These are phyloP conservation scores for Heliornis fulica DNA, from an alignment of 2,113 vertebrate species.

Conservation along the genomic window DNA sequence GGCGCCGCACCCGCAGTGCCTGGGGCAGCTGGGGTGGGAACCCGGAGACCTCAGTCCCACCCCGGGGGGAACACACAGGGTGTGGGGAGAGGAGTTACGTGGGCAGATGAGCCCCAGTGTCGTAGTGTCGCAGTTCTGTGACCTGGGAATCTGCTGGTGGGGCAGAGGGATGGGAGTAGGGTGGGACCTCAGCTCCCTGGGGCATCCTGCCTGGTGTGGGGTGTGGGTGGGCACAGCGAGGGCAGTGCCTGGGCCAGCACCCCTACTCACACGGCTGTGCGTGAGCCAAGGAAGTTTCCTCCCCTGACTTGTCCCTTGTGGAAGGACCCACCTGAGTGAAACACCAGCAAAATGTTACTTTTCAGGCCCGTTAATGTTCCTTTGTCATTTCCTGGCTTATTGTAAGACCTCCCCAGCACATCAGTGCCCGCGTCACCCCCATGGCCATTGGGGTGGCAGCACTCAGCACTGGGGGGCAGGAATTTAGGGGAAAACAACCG, in stretches of 20 bases:
- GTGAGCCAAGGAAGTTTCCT: neutral
- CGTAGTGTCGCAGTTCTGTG: neutral
- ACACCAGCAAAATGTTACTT: neutral
- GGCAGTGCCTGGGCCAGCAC: neutral
- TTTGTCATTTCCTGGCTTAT: neutral
- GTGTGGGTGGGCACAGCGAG: neutral
- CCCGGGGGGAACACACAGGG: neutral
- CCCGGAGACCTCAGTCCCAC: neutral
- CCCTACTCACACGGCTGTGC: neutral
- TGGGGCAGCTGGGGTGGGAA: neutral
- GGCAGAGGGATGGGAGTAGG: neutral
- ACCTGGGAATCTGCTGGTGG: neutral
- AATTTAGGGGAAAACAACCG: neutral
- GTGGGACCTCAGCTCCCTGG: neutral
- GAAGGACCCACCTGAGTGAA: neutral
- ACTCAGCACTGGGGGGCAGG: no score
- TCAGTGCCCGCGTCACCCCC: no score
- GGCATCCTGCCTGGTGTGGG: neutral
- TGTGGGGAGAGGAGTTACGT: neutral
- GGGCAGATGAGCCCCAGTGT: neutral
- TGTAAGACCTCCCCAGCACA: no score
- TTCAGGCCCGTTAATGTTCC: neutral
- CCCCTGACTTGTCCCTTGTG: neutral
- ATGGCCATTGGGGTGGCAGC: no score
- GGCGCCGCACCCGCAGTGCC: neutral